Evolutionary conservation across 2,113 vertebrate species (phyloP), one percentile per base, ranked within the genome.

Genomic region (Anthoscopus minutus): DNA sequence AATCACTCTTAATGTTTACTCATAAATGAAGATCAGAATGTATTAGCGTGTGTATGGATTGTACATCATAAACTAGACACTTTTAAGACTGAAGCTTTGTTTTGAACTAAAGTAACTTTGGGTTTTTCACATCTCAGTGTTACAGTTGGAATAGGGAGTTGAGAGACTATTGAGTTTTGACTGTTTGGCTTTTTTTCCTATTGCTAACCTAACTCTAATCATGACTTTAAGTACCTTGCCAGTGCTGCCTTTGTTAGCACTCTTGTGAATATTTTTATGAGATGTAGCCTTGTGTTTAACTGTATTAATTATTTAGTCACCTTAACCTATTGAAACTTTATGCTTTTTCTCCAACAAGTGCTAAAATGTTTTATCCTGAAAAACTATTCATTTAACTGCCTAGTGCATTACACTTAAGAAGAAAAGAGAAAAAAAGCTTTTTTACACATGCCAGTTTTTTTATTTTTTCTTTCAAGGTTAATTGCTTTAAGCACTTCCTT

Each of bases 91-190:
- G 86, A 93, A 69, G 50, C 61, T 81, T 87, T 69, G 85, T 88
- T 88, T 81, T 78, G 76, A 93, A 48, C 84, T 81, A 23, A 92
- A 93, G 83, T 81, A 53, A 64, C 16, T 69, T 95, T 17, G 62
- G 57, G 42, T 81, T 90, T 69, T 91, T 53, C 22, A 7, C 73
- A 82, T 93, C 56, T 94, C 97, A 97, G 97, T 97, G 96, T 97
- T 97, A 96, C 61, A 62, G 54, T 90, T 94, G 64, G 72, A 89
- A 62, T 66, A 93, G 81, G 91, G 71, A 44, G 60, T 54, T 86
- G 81, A 81, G 88, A 89, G 77, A 40, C 23, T 33, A 2, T 51
- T 62, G 51, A 91, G 53, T 50, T 88, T 74, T 83, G 53, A 48
- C 74, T 74, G 27, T 86, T 76, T 81, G 86, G 13, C 35, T 78